These are phyloP conservation scores for Acanthurus leucopareius DNA, from an alignment of 2,797 vertebrate genomes.

Conservation along the genomic window DNA sequence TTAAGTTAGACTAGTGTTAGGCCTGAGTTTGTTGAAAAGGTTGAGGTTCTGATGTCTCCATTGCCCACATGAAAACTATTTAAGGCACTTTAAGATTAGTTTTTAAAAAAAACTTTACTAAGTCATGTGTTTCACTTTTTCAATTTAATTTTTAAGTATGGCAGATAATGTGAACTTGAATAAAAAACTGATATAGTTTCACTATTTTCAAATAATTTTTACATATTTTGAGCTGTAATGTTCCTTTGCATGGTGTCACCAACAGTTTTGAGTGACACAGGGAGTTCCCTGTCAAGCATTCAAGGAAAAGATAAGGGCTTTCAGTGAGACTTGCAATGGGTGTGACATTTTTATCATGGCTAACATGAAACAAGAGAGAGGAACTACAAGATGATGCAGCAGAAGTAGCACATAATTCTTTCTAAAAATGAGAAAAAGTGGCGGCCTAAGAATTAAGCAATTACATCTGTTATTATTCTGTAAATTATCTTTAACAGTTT, in stretches of 20 bases:
- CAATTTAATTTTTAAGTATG: neutral
- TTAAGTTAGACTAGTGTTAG: slow-evolving; percentile 1
- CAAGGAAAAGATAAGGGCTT: slow-evolving; percentile 81
- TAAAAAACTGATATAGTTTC: neutral
- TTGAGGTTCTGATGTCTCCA: neutral
- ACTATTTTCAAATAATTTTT: neutral
- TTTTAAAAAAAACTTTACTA: neutral
- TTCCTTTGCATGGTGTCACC: slow-evolving; percentile 32
- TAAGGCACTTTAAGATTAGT: no score
- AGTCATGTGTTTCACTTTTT: neutral
- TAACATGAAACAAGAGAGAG: slow-evolving; percentile 55
- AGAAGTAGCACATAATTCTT: neutral
- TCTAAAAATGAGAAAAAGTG: neutral
- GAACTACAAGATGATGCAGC: slow-evolving; percentile 54
- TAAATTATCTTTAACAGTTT: neutral
- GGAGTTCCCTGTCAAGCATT: slow-evolving; percentile 75
- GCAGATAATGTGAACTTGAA: neutral
- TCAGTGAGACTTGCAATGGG: slow-evolving; percentile 60
- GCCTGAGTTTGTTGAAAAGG: neutral
- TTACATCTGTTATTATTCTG: neutral
- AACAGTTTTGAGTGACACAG: slow-evolving; percentile 72
- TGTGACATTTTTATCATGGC: slow-evolving; percentile 78
- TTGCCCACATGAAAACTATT: neutral
- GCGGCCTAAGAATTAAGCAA: neutral
- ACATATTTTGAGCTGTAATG: slow-evolving; percentile 8